Base-by-base conservation (phyloP, 2,888 invertebrate species). In the Spilosoma lubricipeda region DNA sequence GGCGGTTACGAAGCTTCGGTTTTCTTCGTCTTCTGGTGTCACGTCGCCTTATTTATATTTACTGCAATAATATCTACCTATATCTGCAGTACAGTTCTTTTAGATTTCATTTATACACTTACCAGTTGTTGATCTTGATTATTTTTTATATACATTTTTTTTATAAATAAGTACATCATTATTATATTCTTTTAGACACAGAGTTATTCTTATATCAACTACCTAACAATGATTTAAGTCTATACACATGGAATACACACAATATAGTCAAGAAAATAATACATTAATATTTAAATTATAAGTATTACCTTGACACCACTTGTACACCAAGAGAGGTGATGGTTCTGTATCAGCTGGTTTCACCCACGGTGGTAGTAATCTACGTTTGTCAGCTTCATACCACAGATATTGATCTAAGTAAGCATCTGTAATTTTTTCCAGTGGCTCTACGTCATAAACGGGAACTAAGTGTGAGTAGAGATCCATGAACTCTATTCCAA, bases 401-500 rank as follows among this genome's bases (percentile, higher is more conserved):
- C 99, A 99, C 70, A 99, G 95, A 93, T 99, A 99, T 94, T 99
- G 99, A 96, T 99, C 99, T 74, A 99, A 96, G 93, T 99, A 99
- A 0, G 99, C 99, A 91, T 99, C 99, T 0, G 99, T 99, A 79
- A 99, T 99, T 95, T 99, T 99, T 93, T 99, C 99, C 73, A 99
- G 95, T 0, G 99, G 99, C 89, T 99, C 99, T 65, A 99, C 99
- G 91, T 99, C 99, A 91, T 99, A 99, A 0, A 99, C 99, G 0
- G 99, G 99, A 80, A 99, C 99, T 79, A 99, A 94, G 90, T 99
- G 99, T 77, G 99, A 99, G 96, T 99, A 99, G 74, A 99, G 96
- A 92, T 99, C 99, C 99, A 99, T 99, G 93, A 99, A 99, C 93
- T 99, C 99, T 88, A 99, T 99, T 66, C 99, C 99, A 75, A 99